These are phyloP conservation scores for Drosophila serrata DNA, from an alignment of 1,140 invertebrate genomes.

Conservation along the genomic window DNA sequence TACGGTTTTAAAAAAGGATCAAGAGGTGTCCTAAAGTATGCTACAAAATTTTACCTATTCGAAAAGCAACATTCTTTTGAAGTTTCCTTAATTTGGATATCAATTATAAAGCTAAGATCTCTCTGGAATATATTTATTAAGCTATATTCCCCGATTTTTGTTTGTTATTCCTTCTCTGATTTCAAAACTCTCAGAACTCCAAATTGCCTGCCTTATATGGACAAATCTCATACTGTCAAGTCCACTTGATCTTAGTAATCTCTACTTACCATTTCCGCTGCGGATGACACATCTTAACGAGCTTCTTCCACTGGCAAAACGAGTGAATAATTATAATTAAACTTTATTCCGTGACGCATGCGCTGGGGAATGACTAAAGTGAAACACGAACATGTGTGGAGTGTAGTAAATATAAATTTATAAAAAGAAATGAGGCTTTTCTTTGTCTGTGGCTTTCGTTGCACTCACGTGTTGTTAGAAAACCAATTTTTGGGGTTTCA, in stretches of 20 bases:
- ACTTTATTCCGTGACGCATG: slow-evolving; percentile 57
- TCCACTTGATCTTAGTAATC: slow-evolving; percentile 11
- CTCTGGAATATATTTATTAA: background rate
- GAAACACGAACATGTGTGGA: slow-evolving; percentile 26
- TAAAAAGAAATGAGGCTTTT: slow-evolving; percentile 13
- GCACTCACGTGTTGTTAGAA: slow-evolving; percentile 41
- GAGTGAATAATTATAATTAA: slow-evolving; percentile 32
- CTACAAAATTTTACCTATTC: too few species aligned
- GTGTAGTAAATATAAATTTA: slow-evolving; percentile 10
- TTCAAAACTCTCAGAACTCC: background rate
- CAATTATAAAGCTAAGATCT: too few species aligned
- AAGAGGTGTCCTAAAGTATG: too few species aligned
- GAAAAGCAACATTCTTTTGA: too few species aligned
- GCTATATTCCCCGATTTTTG: background rate
- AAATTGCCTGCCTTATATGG: slow-evolving; percentile 1
- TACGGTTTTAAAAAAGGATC: too few species aligned
- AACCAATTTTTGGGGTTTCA: slow-evolving; percentile 55
- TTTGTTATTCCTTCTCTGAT: background rate
- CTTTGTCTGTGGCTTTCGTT: slow-evolving; percentile 32
- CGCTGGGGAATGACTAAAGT: slow-evolving; percentile 37
- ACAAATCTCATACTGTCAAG: background rate
- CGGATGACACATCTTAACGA: slow-evolving; percentile 42
- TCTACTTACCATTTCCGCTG: slow-evolving; percentile 31
- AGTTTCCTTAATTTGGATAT: too few species aligned
- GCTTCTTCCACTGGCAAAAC: slow-evolving; percentile 15